Conservation (phyloP, 2,113 vertebrate genomes). For the Arenaria interpres region DNA sequence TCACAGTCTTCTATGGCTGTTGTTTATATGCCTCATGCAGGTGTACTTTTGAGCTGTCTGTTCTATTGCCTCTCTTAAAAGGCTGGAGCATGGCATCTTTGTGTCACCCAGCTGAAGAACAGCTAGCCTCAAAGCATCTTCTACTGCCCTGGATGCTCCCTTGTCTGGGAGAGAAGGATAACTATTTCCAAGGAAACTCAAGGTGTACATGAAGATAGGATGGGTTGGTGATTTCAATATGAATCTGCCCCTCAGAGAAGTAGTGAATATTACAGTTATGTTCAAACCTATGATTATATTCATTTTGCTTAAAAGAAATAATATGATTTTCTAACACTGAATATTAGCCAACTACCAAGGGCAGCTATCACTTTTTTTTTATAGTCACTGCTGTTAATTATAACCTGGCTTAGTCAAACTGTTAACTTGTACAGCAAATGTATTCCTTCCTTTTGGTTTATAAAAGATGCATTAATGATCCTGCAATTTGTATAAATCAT, state of each 20-base stretch:
- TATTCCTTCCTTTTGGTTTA: neutral
- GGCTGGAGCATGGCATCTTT: neutral
- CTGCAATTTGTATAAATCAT: neutral
- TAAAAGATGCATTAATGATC: neutral
- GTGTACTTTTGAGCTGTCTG: neutral
- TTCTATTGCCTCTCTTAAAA: neutral
- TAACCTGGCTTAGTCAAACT: neutral
- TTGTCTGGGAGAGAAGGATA: neutral
- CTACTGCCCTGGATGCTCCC: neutral
- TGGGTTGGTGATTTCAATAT: neutral
- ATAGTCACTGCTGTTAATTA: neutral
- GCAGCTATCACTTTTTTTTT: neutral
- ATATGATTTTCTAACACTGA: neutral
- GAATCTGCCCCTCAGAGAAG: neutral
- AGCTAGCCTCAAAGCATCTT: neutral
- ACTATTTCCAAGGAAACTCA: neutral
- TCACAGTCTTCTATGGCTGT: neutral
- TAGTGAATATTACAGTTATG: neutral
- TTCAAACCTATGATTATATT: neutral
- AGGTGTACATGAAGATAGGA: neutral
- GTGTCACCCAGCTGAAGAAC: neutral
- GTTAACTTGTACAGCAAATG: neutral
- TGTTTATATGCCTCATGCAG: neutral
- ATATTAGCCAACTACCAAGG: neutral
- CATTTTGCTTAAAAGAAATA: neutral